Percentiles rank a stretch among this genome's conserved stretches.
Conservation (phyloP, 2,797 vertebrate species). For the Danio kyathit region DNA sequence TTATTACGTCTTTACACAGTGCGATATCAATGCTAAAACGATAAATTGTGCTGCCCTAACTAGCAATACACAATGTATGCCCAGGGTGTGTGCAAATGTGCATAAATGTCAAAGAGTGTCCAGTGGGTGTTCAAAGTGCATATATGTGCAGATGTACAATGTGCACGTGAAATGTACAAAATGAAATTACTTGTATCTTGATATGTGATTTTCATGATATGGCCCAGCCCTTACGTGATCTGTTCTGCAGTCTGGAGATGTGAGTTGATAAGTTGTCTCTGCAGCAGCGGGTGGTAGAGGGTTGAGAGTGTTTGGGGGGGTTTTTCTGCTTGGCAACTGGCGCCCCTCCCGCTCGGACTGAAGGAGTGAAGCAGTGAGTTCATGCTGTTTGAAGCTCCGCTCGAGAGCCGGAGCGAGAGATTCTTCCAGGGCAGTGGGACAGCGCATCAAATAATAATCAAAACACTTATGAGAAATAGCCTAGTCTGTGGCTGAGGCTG, state of each 20-base stretch:
- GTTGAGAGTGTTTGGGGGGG: conserved; percentile 49
- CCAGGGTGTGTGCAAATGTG: too few relatives aligned
- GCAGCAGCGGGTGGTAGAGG: conserved; percentile 19
- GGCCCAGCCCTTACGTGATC: not conserved
- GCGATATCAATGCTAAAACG: too few relatives aligned
- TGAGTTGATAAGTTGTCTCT: conserved; percentile 46
- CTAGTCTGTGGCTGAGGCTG: conserved; percentile 28
- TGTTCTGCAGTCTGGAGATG: conserved; percentile 50
- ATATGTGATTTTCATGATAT: too few relatives aligned
- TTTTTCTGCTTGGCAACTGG: conserved; percentile 59
- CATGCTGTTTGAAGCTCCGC: conserved; percentile 61
- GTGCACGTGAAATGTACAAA: too few relatives aligned
- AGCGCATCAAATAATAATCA: conserved; percentile 48
- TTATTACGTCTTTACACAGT: too few relatives aligned
- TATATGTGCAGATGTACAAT: too few relatives aligned
- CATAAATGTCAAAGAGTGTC: too few relatives aligned
- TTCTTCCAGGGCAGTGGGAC: conserved; percentile 28
- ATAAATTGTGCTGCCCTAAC: too few relatives aligned
- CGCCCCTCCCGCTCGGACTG: conserved; percentile 43
- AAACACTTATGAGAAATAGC: conserved; percentile 32
- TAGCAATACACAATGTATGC: too few relatives aligned
- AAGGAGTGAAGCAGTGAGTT: conserved; percentile 35
- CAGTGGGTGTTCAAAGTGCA: too few relatives aligned
- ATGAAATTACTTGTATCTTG: too few relatives aligned
- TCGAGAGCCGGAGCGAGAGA: conserved; percentile 23